phyloP scores from a whole-genome alignment of 53 echinoderm and acorn worm genomes.

The Holothuria leucospilota region DNA sequence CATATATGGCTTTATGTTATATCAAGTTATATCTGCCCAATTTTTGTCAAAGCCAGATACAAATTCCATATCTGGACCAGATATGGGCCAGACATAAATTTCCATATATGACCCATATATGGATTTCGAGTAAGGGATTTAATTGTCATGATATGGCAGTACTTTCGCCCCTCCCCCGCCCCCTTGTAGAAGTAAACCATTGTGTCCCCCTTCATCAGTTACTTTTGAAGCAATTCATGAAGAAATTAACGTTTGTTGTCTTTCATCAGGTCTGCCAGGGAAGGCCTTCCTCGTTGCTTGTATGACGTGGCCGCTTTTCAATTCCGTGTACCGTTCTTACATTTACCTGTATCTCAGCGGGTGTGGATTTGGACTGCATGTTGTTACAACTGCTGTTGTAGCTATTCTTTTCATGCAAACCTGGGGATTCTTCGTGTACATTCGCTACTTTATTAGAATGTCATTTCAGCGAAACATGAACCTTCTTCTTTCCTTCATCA shows the following conservation, averaged over 20 bases:
- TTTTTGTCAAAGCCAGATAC: too few relatives aligned
- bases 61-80: too few relatives aligned
- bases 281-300: neutral
- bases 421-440: slow-evolving; percentile 17
- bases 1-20: too few relatives aligned
- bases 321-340: neutral
- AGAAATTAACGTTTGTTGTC: neutral
- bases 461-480: slow-evolving; percentile 13
- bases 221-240: too few relatives aligned
- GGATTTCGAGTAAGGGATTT: too few relatives aligned
- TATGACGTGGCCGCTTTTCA: neutral
- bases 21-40: too few relatives aligned
- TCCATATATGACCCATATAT: too few relatives aligned
- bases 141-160: too few relatives aligned
- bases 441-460: neutral
- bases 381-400: neutral
- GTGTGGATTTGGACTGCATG: neutral
- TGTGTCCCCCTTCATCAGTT: too few relatives aligned
- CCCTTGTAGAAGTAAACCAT: too few relatives aligned
- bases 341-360: neutral
- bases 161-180: too few relatives aligned
- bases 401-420: neutral
- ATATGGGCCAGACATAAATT: too few relatives aligned
- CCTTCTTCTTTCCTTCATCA: neutral
- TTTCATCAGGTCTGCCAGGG: slow-evolving; percentile 1